Base-by-base conservation (phyloP, 2,113 vertebrate genomes). In the Phalacrocorax carbo region DNA sequence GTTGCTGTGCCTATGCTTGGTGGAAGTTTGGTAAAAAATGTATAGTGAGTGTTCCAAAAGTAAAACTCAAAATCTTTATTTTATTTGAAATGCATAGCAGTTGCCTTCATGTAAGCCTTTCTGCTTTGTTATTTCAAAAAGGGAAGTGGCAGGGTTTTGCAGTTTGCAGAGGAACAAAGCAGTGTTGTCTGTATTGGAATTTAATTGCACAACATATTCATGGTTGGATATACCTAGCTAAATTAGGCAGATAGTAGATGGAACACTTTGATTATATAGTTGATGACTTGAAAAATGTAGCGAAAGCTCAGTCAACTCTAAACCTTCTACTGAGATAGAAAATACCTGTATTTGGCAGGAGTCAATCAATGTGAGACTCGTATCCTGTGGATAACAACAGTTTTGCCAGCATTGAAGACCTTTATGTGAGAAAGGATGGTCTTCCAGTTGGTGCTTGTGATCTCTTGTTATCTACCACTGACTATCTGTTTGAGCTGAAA, bases 131-230 rank as follows among this genome's bases (percentile, higher is more conserved):
- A 61, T 38, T 61, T 61, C n/a, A 61, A 61, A 61, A 61, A 61
- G 36, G 60, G 60, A 61, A 61, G 60, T 38, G n/a, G 15, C 23
- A 62, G 60, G n/a, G 36, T 38, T 38, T 61, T 61, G 23, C n/a
- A 36, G 25, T 61, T 60, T 60, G 58, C 58, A 36, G 58, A 60
- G 23, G 60, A 70, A 15, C 61, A 51, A 61, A 88, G n/a, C 9
- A 69, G 9, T 77, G 18, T 65, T 92, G 20, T 62, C 26, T 5
- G 2, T 64, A 17, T 2, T 80, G 54, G 54, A 38, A 86, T 92
- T 87, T 65, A 0, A 0, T 49, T 40, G 52, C 2, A 4, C 22
- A 21, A 51, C 0, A 0, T 21, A 32, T 27, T 82, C 22, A 15
- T 0, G 3, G 34, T 54, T 70, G 38, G 18, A 62, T 42, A 62